Conservation (phyloP, 2,888 invertebrate genomes). For the Chelonus formosanus region DNA sequence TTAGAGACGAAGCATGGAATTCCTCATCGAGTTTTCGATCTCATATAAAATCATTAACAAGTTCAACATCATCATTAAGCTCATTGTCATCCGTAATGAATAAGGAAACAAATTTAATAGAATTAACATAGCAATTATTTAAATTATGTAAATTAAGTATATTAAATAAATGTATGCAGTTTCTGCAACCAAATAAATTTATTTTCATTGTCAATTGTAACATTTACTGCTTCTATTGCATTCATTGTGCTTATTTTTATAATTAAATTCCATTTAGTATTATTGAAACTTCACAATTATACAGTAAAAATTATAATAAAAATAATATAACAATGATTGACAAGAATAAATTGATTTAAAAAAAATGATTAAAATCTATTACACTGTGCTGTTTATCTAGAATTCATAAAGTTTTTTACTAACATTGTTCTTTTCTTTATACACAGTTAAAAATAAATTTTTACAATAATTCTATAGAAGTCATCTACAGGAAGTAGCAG, state of each 20-base stretch:
- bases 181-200: conserved; percentile 24
- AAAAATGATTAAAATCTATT: neutral
- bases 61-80: conserved; percentile 4
- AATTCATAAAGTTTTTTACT: too few relatives aligned
- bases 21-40: conserved; percentile 55
- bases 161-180: neutral
- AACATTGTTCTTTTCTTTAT: too few relatives aligned
- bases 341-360: neutral
- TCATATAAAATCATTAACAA: conserved; percentile 50
- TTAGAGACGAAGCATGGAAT: conserved; percentile 60
- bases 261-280: neutral
- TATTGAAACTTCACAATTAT: too few relatives aligned
- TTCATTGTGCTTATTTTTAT: conserved; percentile 22
- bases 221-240: conserved; percentile 12
- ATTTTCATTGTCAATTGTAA: conserved; percentile 16
- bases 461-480: too few relatives aligned
- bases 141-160: neutral
- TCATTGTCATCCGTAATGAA: neutral
- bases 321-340: too few relatives aligned
- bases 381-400: neutral
- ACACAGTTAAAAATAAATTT: too few relatives aligned
- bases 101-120: conserved; percentile 30
- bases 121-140: conserved; percentile 23
- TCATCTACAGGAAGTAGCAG: too few relatives aligned
- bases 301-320: too few relatives aligned